Evolutionary conservation across 2,888 invertebrate genomes (phyloP).

Genomic region (Pyrrhosoma nymphula): DNA sequence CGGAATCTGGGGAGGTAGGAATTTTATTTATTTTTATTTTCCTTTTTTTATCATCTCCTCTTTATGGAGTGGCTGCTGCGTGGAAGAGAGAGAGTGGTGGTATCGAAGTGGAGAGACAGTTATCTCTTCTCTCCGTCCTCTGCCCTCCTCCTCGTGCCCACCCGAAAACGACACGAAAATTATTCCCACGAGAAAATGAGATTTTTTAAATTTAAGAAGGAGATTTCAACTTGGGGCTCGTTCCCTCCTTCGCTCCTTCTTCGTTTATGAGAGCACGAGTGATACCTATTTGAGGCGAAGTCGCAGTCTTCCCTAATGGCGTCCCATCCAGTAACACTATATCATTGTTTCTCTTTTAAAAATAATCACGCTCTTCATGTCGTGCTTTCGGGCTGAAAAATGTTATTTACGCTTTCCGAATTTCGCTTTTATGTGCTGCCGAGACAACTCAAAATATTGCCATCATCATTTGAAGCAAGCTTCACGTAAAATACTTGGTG

Average conservation of each 20-base stretch:
- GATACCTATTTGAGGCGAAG: neutral
- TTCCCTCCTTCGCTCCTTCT: neutral
- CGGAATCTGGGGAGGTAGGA: neutral
- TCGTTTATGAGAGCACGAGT: neutral
- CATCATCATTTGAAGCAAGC: neutral
- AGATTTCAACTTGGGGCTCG: neutral
- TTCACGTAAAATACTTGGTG: neutral
- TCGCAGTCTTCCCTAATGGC: neutral
- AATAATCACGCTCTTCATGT: neutral
- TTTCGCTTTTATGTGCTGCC: neutral
- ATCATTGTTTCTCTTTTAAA: neutral
- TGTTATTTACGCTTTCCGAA: neutral
- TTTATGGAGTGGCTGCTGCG: neutral
- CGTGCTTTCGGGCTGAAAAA: neutral
- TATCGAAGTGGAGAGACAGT: neutral
- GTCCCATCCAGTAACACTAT: neutral
- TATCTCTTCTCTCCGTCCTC: no score
- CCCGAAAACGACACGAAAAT: neutral
- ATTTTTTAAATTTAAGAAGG: neutral
- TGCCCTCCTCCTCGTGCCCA: neutral
- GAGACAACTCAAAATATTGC: neutral
- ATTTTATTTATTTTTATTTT: neutral
- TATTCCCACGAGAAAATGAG: slow-evolving; percentile 19
- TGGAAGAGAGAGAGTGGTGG: neutral
- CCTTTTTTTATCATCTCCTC: neutral